Evolutionary conservation across 2,113 vertebrate species (phyloP).

Genomic region (Albula glossodonta): DNA sequence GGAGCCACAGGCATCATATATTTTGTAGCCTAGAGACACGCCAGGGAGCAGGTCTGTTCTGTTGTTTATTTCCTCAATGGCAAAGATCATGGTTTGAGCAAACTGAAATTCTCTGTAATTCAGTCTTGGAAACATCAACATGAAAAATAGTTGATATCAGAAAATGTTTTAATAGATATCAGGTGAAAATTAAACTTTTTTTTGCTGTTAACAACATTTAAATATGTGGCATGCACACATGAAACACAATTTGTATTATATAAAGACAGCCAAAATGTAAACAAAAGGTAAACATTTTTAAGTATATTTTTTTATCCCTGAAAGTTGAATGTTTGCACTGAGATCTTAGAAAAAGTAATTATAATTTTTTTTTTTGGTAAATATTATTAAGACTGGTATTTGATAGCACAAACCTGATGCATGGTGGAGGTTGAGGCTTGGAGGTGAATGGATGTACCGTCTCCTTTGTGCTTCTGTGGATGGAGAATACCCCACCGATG

Average conservation of each 20-base stretch:
- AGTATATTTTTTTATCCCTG: no score
- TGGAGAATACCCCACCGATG: conserved; percentile 38
- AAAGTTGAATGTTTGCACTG: background rate
- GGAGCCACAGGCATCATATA: conserved; percentile 47
- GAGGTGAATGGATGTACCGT: conserved; percentile 22
- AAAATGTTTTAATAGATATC: background rate
- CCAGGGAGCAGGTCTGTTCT: conserved; percentile 44
- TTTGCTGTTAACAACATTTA: background rate
- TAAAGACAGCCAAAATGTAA: background rate
- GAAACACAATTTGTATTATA: background rate
- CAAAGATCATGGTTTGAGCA: conserved; percentile 50
- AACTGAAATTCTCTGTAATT: conserved; percentile 45
- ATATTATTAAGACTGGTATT: background rate
- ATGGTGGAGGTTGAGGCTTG: conserved; percentile 34
- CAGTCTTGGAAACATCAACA: conserved; percentile 31
- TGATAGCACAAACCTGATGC: conserved; percentile 21
- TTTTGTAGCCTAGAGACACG: conserved; percentile 46
- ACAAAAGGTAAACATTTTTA: no score
- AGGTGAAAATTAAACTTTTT: background rate
- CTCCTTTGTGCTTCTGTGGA: conserved; percentile 29
- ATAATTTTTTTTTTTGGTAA: background rate
- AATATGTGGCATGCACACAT: background rate
- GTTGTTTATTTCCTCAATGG: conserved; percentile 54
- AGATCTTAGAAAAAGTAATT: background rate
- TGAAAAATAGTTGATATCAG: background rate